Conservation (phyloP, 2,113 vertebrate species). For the Tiliqua scincoides region DNA sequence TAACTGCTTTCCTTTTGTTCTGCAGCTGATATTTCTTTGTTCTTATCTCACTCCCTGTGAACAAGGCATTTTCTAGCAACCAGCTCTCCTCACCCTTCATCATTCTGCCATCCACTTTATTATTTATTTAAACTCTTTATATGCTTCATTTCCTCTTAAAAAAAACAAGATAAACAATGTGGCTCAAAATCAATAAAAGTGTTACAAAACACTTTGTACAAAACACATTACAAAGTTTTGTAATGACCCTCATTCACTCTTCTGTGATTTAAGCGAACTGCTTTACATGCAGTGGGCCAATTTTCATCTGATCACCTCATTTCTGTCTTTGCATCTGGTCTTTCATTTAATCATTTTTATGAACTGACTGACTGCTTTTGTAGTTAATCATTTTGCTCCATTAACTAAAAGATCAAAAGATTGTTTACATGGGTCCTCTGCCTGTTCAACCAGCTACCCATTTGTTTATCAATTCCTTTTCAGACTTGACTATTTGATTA, state of each 20-base stretch:
- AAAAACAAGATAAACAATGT: no score
- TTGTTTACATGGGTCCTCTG: slow-evolving; percentile 21
- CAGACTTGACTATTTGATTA: slow-evolving; percentile 49
- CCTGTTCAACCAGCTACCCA: background rate
- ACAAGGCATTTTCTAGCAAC: background rate
- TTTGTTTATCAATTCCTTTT: slow-evolving; percentile 39
- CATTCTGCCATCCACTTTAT: slow-evolving; percentile 4
- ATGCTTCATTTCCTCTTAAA: no score
- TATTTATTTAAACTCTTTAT: no score
- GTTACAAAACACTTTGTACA: no score
- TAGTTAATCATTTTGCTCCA: slow-evolving; percentile 43
- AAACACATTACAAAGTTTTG: no score
- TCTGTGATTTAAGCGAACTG: background rate
- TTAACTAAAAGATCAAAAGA: slow-evolving; percentile 16
- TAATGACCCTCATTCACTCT: slow-evolving; percentile 10
- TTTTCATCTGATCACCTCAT: slow-evolving; percentile 14
- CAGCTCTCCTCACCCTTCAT: background rate
- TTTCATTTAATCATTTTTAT: slow-evolving; percentile 39
- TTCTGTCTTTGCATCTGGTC: background rate
- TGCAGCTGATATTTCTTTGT: background rate
- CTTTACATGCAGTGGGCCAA: background rate
- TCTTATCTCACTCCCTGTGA: background rate
- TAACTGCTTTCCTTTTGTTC: background rate
- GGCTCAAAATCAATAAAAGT: no score
- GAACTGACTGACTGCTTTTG: slow-evolving; percentile 18